Evolutionary conservation across 2,888 invertebrate species (phyloP), one percentile per base, ranked within the genome.

Genomic region (Acleris literana): DNA sequence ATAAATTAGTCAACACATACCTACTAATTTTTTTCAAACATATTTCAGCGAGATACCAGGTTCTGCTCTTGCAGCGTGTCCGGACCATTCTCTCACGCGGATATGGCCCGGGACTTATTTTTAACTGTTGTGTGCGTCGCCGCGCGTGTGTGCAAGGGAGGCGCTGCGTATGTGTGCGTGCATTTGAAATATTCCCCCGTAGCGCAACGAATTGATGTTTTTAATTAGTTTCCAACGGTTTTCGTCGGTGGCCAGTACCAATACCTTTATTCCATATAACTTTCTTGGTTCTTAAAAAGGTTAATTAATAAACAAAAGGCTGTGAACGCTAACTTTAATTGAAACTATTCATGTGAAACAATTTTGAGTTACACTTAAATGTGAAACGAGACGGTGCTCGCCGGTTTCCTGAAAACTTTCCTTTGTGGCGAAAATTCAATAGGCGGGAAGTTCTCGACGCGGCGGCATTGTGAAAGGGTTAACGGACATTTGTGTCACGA

Each of bases 191-290:
- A 90, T 88, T 86, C 88, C 86, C 88, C 87, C 84, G 87, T 84
- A 85, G 82, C 83, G 83, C 84, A 77, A 83, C 83, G 87, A 92
- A 90, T 92, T 91, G 92, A 92, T 92, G 91, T 91, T 92, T 91
- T 92, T 92, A 92, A 92, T 92, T 92, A 92, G 92, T 91, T 90
- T 86, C 83, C 86, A 88, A 87, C 85, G 88, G 83, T 89, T 90
- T 91, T 90, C 86, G 88, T 86, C 79, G 84, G 84, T 85, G 86
- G 84, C 82, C 84, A 82, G 86, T 81, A 82, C 80, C 76, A 49
- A 62, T 68, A 54, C 80, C 67, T 76, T 81, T 85, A 85, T 85
- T 84, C 82, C 83, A 83, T 51, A 56, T 46, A 25, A 22, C 33
- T 22, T 56, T 51, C 48, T 52, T 54, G 39, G 39, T 39, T 39